These are phyloP conservation scores for Phalacrocorax pelagicus DNA, from an alignment of 2,113 vertebrate genomes.

Conservation along the genomic window DNA sequence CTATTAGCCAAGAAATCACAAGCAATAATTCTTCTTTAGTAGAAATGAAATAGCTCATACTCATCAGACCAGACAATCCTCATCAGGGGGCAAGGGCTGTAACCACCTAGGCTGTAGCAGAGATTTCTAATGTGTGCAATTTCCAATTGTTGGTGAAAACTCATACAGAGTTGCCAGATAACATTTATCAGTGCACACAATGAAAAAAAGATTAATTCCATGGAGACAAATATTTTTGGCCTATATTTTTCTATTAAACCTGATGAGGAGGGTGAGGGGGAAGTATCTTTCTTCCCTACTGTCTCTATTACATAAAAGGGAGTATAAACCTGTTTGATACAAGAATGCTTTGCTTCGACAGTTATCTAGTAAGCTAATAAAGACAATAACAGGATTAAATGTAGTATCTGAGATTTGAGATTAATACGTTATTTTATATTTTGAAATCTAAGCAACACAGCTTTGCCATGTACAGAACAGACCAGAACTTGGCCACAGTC, in stretches of 20 bases:
- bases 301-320: neutral
- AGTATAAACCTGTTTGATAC: neutral
- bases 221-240: neutral
- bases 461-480: slow-evolving; percentile 21
- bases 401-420: neutral
- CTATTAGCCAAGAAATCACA: neutral
- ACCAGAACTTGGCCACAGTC: slow-evolving; percentile 9
- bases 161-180: neutral
- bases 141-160: slow-evolving; percentile 26
- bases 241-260: neutral
- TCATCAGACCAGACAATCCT: slow-evolving; percentile 32
- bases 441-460: slow-evolving; percentile 29
- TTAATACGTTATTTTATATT: neutral
- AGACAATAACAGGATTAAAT: neutral
- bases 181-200: slow-evolving; percentile 15
- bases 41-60: slow-evolving; percentile 20
- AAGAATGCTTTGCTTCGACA: neutral
- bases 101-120: neutral
- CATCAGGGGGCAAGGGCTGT: neutral
- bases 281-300: neutral
- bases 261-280: neutral
- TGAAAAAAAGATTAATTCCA: neutral
- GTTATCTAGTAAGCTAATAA: neutral
- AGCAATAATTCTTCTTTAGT: neutral
- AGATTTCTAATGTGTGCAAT: neutral